Percentiles rank a stretch among this genome's conserved stretches.
Evolutionary conservation across 2,113 vertebrate genomes (phyloP).

Genomic region (Salvator merianae): DNA sequence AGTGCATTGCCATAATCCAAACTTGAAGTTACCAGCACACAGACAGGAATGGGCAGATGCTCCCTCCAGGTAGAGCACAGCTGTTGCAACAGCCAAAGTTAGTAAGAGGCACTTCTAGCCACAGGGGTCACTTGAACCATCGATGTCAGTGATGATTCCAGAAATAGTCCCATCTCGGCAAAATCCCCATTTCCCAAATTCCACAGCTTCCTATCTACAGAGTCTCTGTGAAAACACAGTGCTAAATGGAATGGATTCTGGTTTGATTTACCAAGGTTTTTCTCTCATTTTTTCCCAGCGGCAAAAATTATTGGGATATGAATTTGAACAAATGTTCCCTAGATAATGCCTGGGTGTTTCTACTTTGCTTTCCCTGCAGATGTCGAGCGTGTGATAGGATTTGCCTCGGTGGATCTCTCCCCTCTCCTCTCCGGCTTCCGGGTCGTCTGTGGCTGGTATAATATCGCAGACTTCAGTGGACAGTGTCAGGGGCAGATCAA

Average conservation of each 20-base stretch:
- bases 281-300: not conserved
- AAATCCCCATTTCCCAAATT: too few species aligned
- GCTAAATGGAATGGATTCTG: not conserved
- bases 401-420: conserved; percentile 91
- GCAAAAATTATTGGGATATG: rapidly evolving
- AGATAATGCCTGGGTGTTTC: rapidly evolving
- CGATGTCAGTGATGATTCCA: too few species aligned
- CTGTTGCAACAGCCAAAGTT: too few species aligned
- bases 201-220: not conserved
- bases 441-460: conserved; percentile 95
- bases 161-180: too few species aligned
- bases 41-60: too few species aligned
- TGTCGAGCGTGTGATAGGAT: conserved; percentile 90
- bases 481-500: conserved; percentile 95
- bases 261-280: not conserved
- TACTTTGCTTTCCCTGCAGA: conserved; percentile 67
- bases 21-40: too few species aligned
- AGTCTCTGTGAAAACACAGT: not conserved
- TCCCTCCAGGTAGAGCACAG: too few species aligned
- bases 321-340: rapidly evolving
- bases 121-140: too few species aligned
- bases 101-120: too few species aligned
- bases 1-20: too few species aligned
- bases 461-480: conserved; percentile 90
- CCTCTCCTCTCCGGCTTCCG: conserved; percentile 92